Conservation (phyloP, 2,797 vertebrate species). For the Mycteria americana region DNA sequence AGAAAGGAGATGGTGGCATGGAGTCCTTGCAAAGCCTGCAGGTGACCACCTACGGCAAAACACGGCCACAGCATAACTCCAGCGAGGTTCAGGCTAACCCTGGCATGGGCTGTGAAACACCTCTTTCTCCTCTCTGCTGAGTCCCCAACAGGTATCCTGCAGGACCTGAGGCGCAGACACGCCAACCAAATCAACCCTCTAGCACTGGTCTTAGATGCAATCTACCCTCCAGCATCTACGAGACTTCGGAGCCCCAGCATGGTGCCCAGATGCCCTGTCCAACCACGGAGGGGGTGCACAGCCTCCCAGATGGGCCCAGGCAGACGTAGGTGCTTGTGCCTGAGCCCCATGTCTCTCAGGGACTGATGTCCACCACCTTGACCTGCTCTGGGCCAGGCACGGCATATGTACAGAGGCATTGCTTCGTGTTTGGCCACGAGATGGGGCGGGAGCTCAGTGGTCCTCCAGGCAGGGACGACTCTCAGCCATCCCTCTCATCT, state of each 20-base stretch:
- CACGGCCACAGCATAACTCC: not conserved
- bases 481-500: not conserved
- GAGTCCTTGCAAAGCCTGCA: not conserved
- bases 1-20: not conserved
- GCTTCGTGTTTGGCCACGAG: slow-evolving; percentile 17
- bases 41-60: not conserved
- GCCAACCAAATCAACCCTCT: not conserved
- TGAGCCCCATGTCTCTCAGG: not conserved
- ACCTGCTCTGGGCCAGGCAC: not conserved
- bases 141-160: not conserved
- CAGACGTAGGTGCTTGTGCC: not conserved
- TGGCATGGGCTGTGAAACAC: fast-evolving
- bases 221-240: not conserved
- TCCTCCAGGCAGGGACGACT: not conserved
- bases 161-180: not conserved
- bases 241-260: not conserved
- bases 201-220: not conserved
- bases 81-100: not conserved
- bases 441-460: slow-evolving; percentile 42
- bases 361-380: not conserved
- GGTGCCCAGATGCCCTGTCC: not conserved
- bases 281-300: not conserved
- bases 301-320: not conserved
- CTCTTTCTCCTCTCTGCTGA: not conserved
- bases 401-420: not conserved